Conservation (phyloP, 2,888 invertebrate genomes). For the Scaptomyza reducta region DNA sequence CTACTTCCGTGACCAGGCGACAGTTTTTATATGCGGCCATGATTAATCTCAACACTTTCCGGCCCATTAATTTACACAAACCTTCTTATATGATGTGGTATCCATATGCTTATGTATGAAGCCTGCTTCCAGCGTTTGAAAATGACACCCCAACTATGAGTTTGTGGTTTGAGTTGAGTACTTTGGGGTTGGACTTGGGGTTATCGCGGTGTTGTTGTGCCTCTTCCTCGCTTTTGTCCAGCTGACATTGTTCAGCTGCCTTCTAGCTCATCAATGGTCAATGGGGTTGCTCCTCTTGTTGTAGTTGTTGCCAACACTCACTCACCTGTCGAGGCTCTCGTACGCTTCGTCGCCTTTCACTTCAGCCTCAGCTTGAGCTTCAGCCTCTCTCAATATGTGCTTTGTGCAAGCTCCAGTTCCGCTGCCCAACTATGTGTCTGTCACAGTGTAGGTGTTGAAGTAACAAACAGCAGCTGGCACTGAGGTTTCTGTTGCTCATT, state of each 20-base stretch:
- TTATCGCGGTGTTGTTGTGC: background rate
- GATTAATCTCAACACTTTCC: conserved; percentile 81
- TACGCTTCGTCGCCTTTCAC: conserved; percentile 26
- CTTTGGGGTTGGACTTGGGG: conserved; percentile 1
- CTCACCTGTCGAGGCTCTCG: conserved; percentile 51
- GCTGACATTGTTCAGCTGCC: conserved; percentile 40
- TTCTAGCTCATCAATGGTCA: conserved; percentile 37
- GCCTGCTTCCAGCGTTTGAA: conserved; percentile 13
- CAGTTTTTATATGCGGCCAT: conserved; percentile 59
- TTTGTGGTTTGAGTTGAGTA: conserved; percentile 23
- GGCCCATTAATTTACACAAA: conserved; percentile 76
- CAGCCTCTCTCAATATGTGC: conserved; percentile 42
- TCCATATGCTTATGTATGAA: background rate
- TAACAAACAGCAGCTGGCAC: conserved; percentile 40
- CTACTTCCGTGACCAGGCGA: conserved; percentile 38
- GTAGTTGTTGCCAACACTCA: conserved; percentile 32
- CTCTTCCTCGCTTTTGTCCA: conserved; percentile 5
- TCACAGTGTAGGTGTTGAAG: conserved; percentile 48
- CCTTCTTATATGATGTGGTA: background rate
- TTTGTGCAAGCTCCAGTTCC: conserved; percentile 23
- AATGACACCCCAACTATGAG: conserved; percentile 35
- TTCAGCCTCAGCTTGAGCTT: conserved; percentile 1
- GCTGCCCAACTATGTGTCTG: conserved; percentile 7
- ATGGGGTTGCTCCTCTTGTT: conserved; percentile 1
- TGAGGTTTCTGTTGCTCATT: conserved; percentile 31